These are phyloP conservation scores for Drosophila ustulata DNA, from an alignment of 2,888 invertebrate species.

Conservation along the genomic window DNA sequence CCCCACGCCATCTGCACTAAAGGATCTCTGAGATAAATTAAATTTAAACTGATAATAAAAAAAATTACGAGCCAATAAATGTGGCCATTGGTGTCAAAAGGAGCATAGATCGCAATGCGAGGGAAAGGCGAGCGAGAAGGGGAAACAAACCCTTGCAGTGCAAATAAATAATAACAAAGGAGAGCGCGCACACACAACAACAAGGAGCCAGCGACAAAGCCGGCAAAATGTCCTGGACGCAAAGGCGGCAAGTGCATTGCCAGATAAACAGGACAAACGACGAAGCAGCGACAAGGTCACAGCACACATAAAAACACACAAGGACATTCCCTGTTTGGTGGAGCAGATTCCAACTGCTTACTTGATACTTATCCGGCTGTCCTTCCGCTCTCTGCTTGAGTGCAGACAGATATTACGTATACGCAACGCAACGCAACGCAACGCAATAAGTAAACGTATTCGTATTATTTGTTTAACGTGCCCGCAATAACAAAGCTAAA, in stretches of 20 bases:
- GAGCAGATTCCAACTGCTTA: slow-evolving; percentile 76
- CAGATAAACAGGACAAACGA: slow-evolving; percentile 71
- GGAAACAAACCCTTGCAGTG: slow-evolving; percentile 36
- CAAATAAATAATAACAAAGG: slow-evolving; percentile 77
- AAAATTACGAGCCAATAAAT: slow-evolving; percentile 78
- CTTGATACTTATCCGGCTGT: slow-evolving; percentile 70
- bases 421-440: slow-evolving; percentile 25
- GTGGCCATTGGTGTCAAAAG: slow-evolving; percentile 44
- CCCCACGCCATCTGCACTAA: slow-evolving; percentile 4
- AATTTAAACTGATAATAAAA: slow-evolving; percentile 80
- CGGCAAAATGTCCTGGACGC: slow-evolving; percentile 33
- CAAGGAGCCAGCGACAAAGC: slow-evolving; percentile 37
- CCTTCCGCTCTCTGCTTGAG: not conserved
- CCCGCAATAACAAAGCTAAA: slow-evolving; percentile 56
- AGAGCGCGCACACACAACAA: slow-evolving; percentile 46
- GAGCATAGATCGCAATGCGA: slow-evolving; percentile 24
- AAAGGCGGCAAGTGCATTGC: slow-evolving; percentile 65
- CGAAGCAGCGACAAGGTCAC: slow-evolving; percentile 63
- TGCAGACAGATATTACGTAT: slow-evolving; percentile 49
- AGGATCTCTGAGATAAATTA: slow-evolving; percentile 66
- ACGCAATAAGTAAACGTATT: slow-evolving; percentile 55
- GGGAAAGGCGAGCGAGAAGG: not conserved
- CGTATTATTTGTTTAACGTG: slow-evolving; percentile 72
- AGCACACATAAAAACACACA: slow-evolving; percentile 22
- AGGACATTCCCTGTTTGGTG: slow-evolving; percentile 55